Base-by-base conservation (phyloP, 1,140 invertebrate genomes). In the Dendroctonus valens region DNA sequence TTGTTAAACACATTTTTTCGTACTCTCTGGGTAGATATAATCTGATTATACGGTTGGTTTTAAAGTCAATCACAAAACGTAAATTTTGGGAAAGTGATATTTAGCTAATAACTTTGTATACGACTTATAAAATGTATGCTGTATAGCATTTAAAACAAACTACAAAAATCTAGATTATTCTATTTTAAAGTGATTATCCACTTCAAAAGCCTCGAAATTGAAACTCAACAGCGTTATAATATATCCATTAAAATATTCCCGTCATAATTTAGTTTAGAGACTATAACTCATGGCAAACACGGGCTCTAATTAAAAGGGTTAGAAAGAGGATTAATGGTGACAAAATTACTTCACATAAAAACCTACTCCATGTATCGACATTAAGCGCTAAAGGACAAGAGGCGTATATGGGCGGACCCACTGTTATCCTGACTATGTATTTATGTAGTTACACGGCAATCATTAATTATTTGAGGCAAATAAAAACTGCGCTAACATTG, bases 401-500 rank as follows among this genome's bases (percentile, higher is more conserved):
- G 54, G 40, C 54, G 40, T 41, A 15, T 15, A 57, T 57, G 11
- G 54, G 54, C 40, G 54, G 40, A 15, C 39, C 39, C 12, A 38
- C 14, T 41, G 38, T 57, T 41, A 14, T 41, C 40, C 54, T 8
- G 39, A 38, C 40, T 57, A 40, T 57, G 54, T 57, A 57, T 57
- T 57, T 57, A 57, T 57, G 54, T 57, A 57, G 40, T 41, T 57
- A 14, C 54, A 41, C 39, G 40, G 38, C 54, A 12, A 57, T 41
- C 12, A 57, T 57, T 57, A 57, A 57, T 57, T 57, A 57, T 57
- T 57, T 57, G 42, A 41, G 40, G 54, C 54, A 57, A 57, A n/a
- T 57, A 57, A 57, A 57, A 57, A 57, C 40, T 2, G 40, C 40
- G 40, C n/a, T 57, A 57, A 57, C 12, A n/a, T 57, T 42, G 54